Conservation (phyloP, 2,888 invertebrate genomes). For the Cataglyphis livida region DNA sequence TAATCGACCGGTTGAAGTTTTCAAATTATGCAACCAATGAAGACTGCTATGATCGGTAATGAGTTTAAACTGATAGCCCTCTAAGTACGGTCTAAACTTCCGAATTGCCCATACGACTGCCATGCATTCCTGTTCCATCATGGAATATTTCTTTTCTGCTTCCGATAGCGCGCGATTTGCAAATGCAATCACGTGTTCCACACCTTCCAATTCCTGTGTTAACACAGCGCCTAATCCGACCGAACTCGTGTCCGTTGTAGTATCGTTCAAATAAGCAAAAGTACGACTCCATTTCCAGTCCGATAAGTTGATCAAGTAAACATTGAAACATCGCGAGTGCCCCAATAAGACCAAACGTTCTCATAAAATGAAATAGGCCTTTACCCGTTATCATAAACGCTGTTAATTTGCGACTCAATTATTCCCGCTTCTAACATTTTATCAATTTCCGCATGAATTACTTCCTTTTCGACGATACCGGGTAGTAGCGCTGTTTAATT, state of each 20-base stretch:
- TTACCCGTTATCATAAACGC: not conserved
- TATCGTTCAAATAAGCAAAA: constrained; percentile 9
- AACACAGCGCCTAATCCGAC: constrained; percentile 43
- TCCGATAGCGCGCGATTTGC: too few species aligned
- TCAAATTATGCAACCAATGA: not conserved
- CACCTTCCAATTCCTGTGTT: not conserved
- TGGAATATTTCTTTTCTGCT: too few species aligned
- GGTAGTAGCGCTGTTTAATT: too few species aligned
- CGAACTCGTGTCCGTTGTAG: constrained; percentile 39
- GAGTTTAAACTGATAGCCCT: not conserved
- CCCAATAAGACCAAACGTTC: not conserved
- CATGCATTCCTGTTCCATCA: too few species aligned
- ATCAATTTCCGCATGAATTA: not conserved
- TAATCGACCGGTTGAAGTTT: not conserved
- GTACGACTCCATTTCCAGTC: not conserved
- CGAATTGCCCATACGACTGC: too few species aligned
- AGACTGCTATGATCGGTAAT: constrained; percentile 16
- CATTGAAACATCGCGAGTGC: not conserved
- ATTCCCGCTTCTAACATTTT: not conserved
- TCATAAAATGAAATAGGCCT: not conserved
- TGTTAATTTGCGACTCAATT: not conserved
- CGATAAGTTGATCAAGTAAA: not conserved
- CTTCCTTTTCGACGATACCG: too few species aligned
- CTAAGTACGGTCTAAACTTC: constrained; percentile 26
- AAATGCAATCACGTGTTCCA: too few species aligned